A percentile compares a stretch with the other conserved stretches of the same genome.
phyloP scores from a whole-genome alignment of 2,797 vertebrate genomes.

The Remorina albescens region DNA sequence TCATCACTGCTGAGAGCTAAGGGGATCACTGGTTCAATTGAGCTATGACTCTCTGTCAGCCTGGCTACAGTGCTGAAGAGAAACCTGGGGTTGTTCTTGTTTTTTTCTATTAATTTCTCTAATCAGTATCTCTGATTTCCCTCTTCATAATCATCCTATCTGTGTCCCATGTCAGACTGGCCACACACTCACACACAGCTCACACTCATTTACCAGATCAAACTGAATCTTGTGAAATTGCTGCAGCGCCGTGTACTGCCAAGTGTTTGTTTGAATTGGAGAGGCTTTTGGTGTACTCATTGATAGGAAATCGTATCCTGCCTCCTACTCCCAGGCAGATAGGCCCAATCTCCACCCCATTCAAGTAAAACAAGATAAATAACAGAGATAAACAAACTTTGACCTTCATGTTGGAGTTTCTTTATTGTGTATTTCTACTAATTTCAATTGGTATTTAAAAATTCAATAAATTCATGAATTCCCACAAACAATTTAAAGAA shows the following conservation, averaged over 20 bases:
- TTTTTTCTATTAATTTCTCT: too few relatives aligned
- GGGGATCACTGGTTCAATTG: too few relatives aligned
- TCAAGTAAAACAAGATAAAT: constrained; percentile 9
- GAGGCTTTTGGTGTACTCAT: constrained; percentile 23
- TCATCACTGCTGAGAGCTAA: too few relatives aligned
- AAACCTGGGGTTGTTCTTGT: too few relatives aligned
- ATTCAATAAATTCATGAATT: constrained; percentile 26
- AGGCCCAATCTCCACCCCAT: constrained; percentile 5
- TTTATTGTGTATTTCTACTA: constrained; percentile 6
- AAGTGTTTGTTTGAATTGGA: constrained; percentile 75
- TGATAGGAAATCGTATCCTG: constrained; percentile 56
- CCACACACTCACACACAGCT: constrained; percentile 58
- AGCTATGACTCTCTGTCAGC: too few relatives aligned
- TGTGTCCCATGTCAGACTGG: constrained; percentile 16
- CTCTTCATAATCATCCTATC: constrained; percentile 40
- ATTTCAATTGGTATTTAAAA: too few relatives aligned
- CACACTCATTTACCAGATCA: constrained; percentile 55
- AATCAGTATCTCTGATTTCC: constrained; percentile 9
- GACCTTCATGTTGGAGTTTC: constrained; percentile 2
- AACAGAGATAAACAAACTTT: constrained; percentile 9
- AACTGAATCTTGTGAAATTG: constrained; percentile 51
- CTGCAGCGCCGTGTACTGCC: constrained; percentile 50
- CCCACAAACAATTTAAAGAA: constrained; percentile 26
- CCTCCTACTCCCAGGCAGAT: constrained; percentile 22
- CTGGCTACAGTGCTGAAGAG: too few relatives aligned